Evolutionary conservation across 1,140 invertebrate genomes (phyloP), one percentile per base, ranked within the genome.

Genomic region (Andricus grossulariae): DNA sequence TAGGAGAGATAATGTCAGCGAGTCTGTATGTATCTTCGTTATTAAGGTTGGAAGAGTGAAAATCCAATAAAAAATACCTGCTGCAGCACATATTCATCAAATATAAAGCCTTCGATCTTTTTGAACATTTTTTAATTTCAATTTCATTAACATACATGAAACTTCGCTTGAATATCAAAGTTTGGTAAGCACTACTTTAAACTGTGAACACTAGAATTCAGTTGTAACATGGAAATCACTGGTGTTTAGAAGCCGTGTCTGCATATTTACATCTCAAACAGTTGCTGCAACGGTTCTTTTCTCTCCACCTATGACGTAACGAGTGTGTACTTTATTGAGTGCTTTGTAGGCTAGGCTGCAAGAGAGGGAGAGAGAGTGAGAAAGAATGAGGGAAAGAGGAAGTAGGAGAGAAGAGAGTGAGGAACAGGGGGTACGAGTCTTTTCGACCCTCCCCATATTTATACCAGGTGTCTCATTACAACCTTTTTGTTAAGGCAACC

Each of bases 371-470:
- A 74, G 45, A 74, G 51, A 19, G 73, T 50, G 60, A 19, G 39
- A 25, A 66, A 52, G 55, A 55, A 55, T 71, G 66, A 71, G 45
- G 32, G 50, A 60, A 71, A 72, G 15, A 71, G 21, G 73, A 71
- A 25, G 7, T 45, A 66, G 25, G 32, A 51, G 13, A 49, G 39
- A 32, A 74, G 57, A n/a, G 39, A 72, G 50, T n/a, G n/a, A 49
- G 15, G 55, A 49, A 71, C 54, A 75, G 39, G 73, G 70, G 57
- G 52, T n/a, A 55, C 21, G 19, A 50, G 57, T 45, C 54, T 75
- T 52, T 72, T 73, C 54, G 49, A 16, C 72, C 52, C 71, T 66
- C 60, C 25, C 60, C 73, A 49, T 77, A 60, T 80, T 45, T 74
- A 57, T 60, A 57, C 57, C 60, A 66, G 60, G 60, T 66, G 60